These are phyloP conservation scores for Zaprionus davidi DNA, from an alignment of 1,140 invertebrate species.

Conservation along the genomic window DNA sequence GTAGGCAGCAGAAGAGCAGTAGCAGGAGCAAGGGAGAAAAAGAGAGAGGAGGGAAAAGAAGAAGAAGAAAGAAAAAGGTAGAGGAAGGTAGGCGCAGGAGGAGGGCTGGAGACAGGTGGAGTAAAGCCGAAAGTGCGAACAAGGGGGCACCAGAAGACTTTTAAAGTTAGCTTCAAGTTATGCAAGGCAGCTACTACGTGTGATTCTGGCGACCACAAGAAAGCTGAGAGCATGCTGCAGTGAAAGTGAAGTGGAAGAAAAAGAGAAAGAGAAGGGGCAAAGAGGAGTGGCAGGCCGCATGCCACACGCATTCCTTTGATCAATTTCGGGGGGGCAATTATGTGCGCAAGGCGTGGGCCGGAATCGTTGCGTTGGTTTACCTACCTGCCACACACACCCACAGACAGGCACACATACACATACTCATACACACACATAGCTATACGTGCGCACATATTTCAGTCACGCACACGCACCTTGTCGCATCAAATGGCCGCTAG, in stretches of 20 bases:
- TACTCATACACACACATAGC: constrained; percentile 11
- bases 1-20: background rate
- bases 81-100: background rate
- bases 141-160: constrained; percentile 4
- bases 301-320: constrained; percentile 65
- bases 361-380: background rate
- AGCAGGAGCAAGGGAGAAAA: too few species aligned
- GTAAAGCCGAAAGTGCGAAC: background rate
- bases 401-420: background rate
- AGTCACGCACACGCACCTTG: constrained; percentile 37
- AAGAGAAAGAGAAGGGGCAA: background rate
- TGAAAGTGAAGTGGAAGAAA: background rate
- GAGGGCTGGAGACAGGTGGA: too few species aligned
- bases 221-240: constrained; percentile 39
- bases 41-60: background rate
- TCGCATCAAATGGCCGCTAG: constrained; percentile 20
- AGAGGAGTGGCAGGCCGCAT: constrained; percentile 19
- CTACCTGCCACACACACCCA: constrained; percentile 19
- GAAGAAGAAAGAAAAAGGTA: background rate
- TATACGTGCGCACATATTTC: constrained; percentile 31
- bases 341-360: constrained; percentile 28
- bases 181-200: constrained; percentile 1
- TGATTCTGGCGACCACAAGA: constrained; percentile 34
- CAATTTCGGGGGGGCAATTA: constrained; percentile 45
- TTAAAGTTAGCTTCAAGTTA: constrained; percentile 39